phyloP scores from a whole-genome alignment of 1,140 invertebrate genomes.

The Scaptomyza montana region DNA sequence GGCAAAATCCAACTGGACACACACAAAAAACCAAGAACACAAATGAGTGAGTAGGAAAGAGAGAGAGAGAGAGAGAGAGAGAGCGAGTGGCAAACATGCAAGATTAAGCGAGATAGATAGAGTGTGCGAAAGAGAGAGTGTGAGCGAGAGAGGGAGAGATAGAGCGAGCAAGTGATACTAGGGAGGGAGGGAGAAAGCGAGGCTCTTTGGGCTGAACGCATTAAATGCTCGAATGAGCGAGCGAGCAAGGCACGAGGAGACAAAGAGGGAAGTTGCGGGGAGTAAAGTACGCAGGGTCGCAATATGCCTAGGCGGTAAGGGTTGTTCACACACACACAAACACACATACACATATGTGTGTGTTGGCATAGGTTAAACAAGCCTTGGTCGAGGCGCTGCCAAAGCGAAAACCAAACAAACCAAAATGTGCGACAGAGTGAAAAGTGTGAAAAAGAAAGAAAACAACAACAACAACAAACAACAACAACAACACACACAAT shows the following conservation, averaged over 20 bases:
- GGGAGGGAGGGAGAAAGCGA: not conserved
- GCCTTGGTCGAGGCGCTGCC: slow-evolving; percentile 14
- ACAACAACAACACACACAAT: not conserved
- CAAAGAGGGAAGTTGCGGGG: no score
- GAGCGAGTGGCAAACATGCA: not conserved
- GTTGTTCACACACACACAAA: slow-evolving; percentile 45
- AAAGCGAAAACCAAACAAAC: not conserved
- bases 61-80: not conserved
- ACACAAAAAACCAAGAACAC: slow-evolving; percentile 22
- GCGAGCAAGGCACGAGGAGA: slow-evolving; percentile 12
- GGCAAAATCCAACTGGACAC: slow-evolving; percentile 35
- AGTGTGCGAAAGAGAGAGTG: not conserved
- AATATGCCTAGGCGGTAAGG: slow-evolving; percentile 44
- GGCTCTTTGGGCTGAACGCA: slow-evolving; percentile 59
- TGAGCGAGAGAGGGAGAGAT: not conserved
- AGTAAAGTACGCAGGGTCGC: slow-evolving; percentile 10
- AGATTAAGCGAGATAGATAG: not conserved
- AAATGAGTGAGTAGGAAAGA: not conserved
- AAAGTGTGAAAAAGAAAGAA: not conserved
- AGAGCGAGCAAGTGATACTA: not conserved
- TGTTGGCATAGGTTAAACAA: slow-evolving; percentile 24
- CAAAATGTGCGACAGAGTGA: slow-evolving; percentile 3
- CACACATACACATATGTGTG: slow-evolving; percentile 25
- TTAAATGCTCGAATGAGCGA: slow-evolving; percentile 46
- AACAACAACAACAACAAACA: not conserved